Conservation (phyloP, 2,113 vertebrate genomes). For the Notiomystis cincta region DNA sequence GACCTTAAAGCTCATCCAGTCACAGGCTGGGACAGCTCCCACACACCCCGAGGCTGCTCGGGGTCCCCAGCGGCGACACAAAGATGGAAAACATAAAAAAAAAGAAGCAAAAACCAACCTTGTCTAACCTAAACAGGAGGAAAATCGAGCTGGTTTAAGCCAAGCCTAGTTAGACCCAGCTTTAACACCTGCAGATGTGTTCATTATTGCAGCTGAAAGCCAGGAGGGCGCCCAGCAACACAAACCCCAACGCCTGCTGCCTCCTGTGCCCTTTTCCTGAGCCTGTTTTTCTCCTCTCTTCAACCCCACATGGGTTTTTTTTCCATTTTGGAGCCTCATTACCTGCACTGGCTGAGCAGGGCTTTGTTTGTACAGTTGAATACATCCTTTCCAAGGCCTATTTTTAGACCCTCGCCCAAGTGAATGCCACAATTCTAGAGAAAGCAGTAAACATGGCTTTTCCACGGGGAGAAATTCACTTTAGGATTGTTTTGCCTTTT, state of each 20-base stretch:
- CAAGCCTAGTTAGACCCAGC: rapidly evolving
- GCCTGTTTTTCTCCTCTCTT: not conserved
- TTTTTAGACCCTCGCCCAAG: constrained; percentile 46
- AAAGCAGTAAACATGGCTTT: constrained; percentile 17
- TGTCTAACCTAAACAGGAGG: not conserved
- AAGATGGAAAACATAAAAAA: not conserved
- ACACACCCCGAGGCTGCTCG: no score
- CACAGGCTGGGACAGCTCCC: not conserved
- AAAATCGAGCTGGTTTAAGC: rapidly evolving
- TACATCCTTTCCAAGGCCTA: constrained; percentile 58
- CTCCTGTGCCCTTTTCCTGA: not conserved
- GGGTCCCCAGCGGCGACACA: rapidly evolving
- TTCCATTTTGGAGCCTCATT: constrained; percentile 45
- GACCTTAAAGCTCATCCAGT: not conserved
- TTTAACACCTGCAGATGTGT: not conserved
- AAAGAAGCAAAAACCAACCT: rapidly evolving
- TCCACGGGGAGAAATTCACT: not conserved
- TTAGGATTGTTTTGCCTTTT: no score
- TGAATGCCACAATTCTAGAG: constrained; percentile 52
- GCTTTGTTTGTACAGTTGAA: constrained; percentile 66
- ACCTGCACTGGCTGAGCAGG: constrained; percentile 40
- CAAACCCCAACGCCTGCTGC: not conserved
- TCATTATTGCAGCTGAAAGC: not conserved
- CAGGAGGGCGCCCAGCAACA: not conserved
- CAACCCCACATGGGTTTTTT: not conserved